Percentiles rank a stretch among this genome's conserved stretches.
Evolutionary conservation across 2,888 invertebrate genomes (phyloP).

Genomic region (Cancer borealis): DNA sequence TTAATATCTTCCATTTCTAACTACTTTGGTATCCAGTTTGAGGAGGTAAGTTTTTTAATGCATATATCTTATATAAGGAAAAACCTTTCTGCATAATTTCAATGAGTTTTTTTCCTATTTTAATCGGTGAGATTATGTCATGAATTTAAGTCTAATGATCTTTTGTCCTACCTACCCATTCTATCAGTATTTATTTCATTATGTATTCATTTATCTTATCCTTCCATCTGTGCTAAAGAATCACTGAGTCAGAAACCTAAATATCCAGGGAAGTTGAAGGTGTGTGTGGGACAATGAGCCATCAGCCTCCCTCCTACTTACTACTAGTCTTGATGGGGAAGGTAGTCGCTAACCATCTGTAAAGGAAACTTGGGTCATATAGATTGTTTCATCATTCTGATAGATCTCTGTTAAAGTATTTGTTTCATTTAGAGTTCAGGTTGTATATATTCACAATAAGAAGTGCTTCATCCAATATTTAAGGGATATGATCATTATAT

Average conservation of each 20-base stretch:
- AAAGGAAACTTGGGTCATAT: not conserved
- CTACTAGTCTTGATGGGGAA: not conserved
- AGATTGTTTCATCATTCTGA: not conserved
- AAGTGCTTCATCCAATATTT: not conserved
- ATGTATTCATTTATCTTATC: no score
- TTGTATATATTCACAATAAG: not conserved
- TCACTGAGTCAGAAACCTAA: not conserved
- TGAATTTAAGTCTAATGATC: no score
- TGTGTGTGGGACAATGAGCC: not conserved
- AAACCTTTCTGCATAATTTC: no score
- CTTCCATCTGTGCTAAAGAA: no score
- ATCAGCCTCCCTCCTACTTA: not conserved
- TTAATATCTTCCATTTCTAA: no score
- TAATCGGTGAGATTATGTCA: no score
- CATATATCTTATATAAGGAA: no score
- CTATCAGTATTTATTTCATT: no score
- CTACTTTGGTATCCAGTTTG: no score
- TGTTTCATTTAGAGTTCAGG: not conserved
- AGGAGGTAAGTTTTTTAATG: no score
- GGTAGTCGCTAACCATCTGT: conserved; percentile 38
- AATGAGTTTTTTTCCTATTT: no score
- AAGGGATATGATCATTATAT: not conserved
- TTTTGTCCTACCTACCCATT: no score
- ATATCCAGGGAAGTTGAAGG: not conserved
- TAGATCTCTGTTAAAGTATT: not conserved